phyloP scores from a whole-genome alignment of 2,113 vertebrate genomes.

The Toxostoma redivivum region DNA sequence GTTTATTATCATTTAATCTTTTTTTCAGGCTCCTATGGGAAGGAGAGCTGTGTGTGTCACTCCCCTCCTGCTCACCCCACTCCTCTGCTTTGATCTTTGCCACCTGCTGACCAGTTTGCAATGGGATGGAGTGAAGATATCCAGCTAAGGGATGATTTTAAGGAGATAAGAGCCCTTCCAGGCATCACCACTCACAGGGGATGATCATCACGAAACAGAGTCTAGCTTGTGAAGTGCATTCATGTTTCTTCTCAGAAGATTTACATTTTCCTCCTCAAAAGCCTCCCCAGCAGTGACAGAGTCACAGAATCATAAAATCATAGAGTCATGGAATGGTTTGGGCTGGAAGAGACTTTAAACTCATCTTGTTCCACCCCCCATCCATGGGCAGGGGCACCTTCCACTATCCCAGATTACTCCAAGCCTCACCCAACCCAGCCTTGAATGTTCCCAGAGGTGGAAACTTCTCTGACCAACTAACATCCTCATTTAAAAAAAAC shows the following conservation, averaged over 20 bases:
- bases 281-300: neutral
- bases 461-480: neutral
- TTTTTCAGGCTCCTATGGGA: neutral
- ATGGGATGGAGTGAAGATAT: neutral
- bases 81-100: neutral
- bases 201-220: neutral
- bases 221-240: neutral
- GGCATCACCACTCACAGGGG: neutral
- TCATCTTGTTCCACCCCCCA: neutral
- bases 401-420: neutral
- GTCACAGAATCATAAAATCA: neutral
- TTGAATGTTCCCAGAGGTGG: neutral
- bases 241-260: neutral
- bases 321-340: neutral
- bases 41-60: neutral
- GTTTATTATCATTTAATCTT: neutral
- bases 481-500: fast-evolving
- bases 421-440: fast-evolving
- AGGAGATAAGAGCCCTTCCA: neutral
- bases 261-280: neutral
- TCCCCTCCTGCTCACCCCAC: neutral
- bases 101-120: neutral
- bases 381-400: neutral
- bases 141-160: neutral
- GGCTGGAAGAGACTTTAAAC: neutral